Conservation (phyloP, 37 sponge, comb jelly and placozoan genomes). For the Spongilla lacustris region DNA sequence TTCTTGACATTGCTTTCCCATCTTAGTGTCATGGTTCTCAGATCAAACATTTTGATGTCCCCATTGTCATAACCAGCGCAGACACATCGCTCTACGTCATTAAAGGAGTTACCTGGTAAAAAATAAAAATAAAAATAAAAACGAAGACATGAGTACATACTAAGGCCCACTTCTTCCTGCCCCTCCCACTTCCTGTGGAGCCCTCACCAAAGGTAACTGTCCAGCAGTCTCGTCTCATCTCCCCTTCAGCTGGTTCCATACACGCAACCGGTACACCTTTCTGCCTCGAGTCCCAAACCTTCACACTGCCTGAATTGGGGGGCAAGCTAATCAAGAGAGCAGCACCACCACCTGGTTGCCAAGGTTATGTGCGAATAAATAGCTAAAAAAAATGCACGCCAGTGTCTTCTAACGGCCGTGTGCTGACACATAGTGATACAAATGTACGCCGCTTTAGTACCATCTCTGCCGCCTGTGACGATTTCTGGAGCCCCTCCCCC, state of each 20-base stretch:
- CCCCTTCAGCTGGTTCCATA: constrained; percentile 97
- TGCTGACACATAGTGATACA: too few species aligned
- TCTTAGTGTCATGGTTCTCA: constrained; percentile 89
- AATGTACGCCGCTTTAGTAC: constrained; percentile 35
- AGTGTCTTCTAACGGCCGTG: too few species aligned
- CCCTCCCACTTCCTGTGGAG: too few species aligned
- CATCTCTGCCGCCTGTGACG: constrained; percentile 97
- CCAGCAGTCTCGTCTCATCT: constrained; percentile 97
- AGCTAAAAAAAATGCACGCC: too few species aligned
- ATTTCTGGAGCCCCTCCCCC: constrained; percentile 99
- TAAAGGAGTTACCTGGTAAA: constrained; percentile 93
- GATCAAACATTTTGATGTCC: constrained; percentile 98
- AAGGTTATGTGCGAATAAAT: too few species aligned
- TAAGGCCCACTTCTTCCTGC: too few species aligned
- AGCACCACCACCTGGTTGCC: too few species aligned
- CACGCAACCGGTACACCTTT: constrained; percentile 89
- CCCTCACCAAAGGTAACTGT: constrained; percentile 89
- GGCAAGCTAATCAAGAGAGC: too few species aligned
- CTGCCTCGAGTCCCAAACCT: constrained; percentile 98
- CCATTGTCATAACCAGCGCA: constrained; percentile 99
- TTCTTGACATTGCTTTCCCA: constrained; percentile 99
- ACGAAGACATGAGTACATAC: background rate
- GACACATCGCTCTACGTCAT: constrained; percentile 91
- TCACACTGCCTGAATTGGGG: constrained; percentile 81
- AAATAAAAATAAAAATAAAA: constrained; percentile 18